Percentiles rank a stretch among this genome's conserved stretches.
These are phyloP conservation scores for Liparis tanakae DNA, from an alignment of 2,797 vertebrate genomes.

Conservation along the genomic window DNA sequence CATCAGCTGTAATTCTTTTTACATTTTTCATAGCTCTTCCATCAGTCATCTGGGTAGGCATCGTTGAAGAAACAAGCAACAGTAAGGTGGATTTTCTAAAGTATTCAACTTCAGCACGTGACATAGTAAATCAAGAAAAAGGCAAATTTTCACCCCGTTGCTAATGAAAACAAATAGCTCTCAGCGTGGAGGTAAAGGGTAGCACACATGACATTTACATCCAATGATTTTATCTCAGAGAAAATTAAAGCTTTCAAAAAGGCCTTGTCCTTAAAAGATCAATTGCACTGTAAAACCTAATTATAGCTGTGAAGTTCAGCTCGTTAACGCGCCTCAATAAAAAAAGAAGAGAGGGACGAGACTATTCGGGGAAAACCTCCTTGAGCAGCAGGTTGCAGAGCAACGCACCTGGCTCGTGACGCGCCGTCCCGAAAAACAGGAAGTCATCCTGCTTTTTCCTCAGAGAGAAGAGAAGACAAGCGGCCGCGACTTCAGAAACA, in stretches of 20 bases:
- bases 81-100: background rate
- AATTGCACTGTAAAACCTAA: constrained; percentile 59
- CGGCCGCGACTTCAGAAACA: constrained; percentile 28
- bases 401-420: constrained; percentile 13
- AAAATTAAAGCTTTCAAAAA: constrained; percentile 63
- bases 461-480: constrained; percentile 8
- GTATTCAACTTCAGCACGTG: background rate
- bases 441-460: constrained; percentile 17
- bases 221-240: constrained; percentile 61
- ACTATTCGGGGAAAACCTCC: constrained; percentile 25
- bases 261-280: constrained; percentile 66
- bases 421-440: constrained; percentile 9
- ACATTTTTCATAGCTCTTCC: too few species aligned
- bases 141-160: constrained; percentile 42
- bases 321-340: constrained; percentile 60
- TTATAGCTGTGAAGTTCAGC: constrained; percentile 62
- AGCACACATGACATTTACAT: constrained; percentile 68
- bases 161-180: constrained; percentile 72
- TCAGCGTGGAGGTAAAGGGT: constrained; percentile 50
- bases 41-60: background rate
- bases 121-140: constrained; percentile 59
- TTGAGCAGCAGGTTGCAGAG: constrained; percentile 30
- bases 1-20: background rate
- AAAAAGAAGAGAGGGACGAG: constrained; percentile 25
- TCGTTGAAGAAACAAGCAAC: background rate